Conservation (phyloP, 2,797 vertebrate species). For the Myotis vivesi region DNA sequence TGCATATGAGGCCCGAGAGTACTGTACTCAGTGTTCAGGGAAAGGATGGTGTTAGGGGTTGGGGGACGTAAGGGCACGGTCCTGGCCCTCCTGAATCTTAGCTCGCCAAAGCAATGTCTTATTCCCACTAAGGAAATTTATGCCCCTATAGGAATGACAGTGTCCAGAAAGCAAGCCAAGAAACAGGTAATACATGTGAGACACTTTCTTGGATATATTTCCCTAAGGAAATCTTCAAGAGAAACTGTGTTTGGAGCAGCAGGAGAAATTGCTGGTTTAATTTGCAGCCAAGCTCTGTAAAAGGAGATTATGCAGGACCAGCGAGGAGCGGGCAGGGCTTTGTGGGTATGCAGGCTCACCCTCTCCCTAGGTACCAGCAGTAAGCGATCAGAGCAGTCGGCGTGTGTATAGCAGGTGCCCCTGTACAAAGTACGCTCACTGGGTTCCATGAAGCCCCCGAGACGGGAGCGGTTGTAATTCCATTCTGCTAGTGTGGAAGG, state of each 20-base stretch:
- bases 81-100: not conserved
- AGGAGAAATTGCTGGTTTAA: not conserved
- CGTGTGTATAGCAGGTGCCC: not conserved
- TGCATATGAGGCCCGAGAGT: not conserved
- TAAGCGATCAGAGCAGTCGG: not conserved
- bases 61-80: too few relatives aligned
- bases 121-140: not conserved
- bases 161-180: not conserved
- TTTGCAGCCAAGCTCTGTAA: not conserved
- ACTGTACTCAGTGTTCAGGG: not conserved
- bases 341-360: not conserved
- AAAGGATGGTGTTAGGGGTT: too few relatives aligned
- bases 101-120: not conserved
- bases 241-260: not conserved
- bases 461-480: not conserved
- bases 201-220: not conserved
- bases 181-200: not conserved
- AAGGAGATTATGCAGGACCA: not conserved
- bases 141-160: not conserved
- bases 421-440: not conserved
- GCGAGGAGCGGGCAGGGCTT: not conserved
- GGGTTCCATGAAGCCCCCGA: not conserved
- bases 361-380: rapidly evolving
- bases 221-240: not conserved
- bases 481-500: not conserved